Conservation (phyloP, 1,140 invertebrate genomes). For the Papilio polytes region DNA sequence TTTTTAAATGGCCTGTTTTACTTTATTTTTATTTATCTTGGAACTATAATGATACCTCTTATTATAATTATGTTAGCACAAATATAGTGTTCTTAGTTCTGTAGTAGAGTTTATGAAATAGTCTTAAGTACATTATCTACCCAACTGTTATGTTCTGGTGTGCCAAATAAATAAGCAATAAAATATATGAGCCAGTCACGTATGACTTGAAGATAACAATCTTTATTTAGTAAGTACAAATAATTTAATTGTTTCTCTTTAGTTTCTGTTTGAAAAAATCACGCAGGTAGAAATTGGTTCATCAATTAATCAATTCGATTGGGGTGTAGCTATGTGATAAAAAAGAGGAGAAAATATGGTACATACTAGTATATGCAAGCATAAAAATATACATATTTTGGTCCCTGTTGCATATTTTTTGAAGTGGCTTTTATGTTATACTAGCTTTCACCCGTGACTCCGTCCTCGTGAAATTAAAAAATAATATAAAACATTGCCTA, state of each 20-base stretch:
- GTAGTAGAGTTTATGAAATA: background rate
- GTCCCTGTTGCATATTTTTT: no score
- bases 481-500: no score
- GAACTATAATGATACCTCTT: no score
- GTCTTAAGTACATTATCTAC: background rate
- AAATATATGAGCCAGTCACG: background rate
- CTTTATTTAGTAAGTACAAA: background rate
- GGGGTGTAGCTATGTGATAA: background rate
- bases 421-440: no score
- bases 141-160: background rate
- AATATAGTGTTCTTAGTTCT: background rate
- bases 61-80: no score
- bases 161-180: conserved; percentile 4
- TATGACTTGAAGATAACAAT: background rate
- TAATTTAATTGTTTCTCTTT: background rate
- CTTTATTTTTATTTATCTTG: no score
- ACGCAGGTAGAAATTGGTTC: background rate
- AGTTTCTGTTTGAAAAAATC: background rate
- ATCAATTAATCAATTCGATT: background rate
- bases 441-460: no score
- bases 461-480: no score
- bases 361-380: no score
- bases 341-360: no score
- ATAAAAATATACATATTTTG: no score
- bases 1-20: no score